Evolutionary conservation across 2,113 vertebrate genomes (phyloP).

Genomic region (Seriola dumerili): DNA sequence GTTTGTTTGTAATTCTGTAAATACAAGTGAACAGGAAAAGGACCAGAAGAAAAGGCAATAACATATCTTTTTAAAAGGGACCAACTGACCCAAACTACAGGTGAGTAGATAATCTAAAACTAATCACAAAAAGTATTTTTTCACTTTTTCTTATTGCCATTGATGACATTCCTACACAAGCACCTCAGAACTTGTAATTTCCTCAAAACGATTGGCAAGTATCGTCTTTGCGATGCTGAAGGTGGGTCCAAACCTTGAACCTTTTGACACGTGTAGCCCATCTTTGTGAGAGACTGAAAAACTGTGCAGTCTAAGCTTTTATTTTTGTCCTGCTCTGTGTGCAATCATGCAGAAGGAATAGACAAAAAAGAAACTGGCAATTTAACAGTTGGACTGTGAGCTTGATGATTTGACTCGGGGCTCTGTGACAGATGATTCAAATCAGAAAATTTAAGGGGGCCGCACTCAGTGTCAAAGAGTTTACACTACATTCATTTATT

Average conservation of each 20-base stretch:
- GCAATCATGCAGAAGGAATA: background rate
- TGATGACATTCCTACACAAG: background rate
- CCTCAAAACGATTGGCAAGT: background rate
- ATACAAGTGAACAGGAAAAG: background rate
- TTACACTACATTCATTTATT: slow-evolving; percentile 53
- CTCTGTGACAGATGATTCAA: slow-evolving; percentile 63
- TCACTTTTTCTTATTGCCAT: background rate
- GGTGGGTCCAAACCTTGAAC: background rate
- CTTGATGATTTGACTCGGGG: slow-evolving; percentile 44
- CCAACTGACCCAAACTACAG: too few relatives aligned
- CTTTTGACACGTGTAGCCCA: background rate
- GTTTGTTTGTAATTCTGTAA: background rate
- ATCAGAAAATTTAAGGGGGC: slow-evolving; percentile 40
- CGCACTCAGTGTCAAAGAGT: slow-evolving; percentile 44
- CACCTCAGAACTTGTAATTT: background rate
- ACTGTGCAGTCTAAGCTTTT: slow-evolving; percentile 8
- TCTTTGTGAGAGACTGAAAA: background rate
- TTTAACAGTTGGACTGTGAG: slow-evolving; percentile 42
- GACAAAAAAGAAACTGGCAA: slow-evolving; percentile 6
- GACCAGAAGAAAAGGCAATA: background rate
- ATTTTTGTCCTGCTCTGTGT: background rate
- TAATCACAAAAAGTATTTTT: background rate
- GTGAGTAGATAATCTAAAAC: too few relatives aligned
- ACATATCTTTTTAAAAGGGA: too few relatives aligned
- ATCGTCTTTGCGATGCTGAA: background rate